Evolutionary conservation across 2,888 invertebrate genomes (phyloP), one percentile per base, ranked within the genome.

Genomic region (Lottia gigantea): DNA sequence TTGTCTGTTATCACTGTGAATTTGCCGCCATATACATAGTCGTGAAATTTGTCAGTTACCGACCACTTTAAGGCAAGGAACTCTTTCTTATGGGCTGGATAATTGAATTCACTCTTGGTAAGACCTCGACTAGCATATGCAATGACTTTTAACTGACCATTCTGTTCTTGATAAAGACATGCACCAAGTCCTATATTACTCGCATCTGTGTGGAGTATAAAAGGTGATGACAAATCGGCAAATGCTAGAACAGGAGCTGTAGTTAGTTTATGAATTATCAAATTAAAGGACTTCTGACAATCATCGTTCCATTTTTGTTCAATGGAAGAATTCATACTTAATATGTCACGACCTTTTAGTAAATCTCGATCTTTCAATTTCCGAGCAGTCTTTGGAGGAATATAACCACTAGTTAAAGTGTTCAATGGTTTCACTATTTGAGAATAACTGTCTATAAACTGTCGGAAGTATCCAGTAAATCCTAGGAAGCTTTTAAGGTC

Each of bases 101-200:
- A 74, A 49, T 71, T 74, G 12, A 25, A 62, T 62, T 76, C 74
- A 12, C 70, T 62, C 66, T 73, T 74, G 15, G 45, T 65, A 4
- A 76, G 40, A 23, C 72, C 62, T 64, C 73, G 70, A 66, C 73
- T 74, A n/a, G 77, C 77, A 74, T 74, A 77, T 2, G 76, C 72
- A 15, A 76, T 78, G 7, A 73, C 74, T 26, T 47, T 25, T 63
- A 64, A 70, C 26, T 66, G n/a, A 14, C 66, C 70, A 2, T 72
- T 62, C 49, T 75, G 70, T n/a, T 67, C 19, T 64, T 70, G 65
- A 55, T 76, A 76, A 14, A 75, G 61, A 11, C 75, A 66, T 1
- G 73, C 74, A 46, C 76, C 74, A 19, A 76, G 19, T 12, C 62
- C 40, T 46, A 46, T 46, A 16, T 46, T 46, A 16, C 46, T 46